Percentiles rank a stretch among this genome's conserved stretches.
These are phyloP conservation scores for Xestobium rufovillosum DNA, from an alignment of 2,888 invertebrate genomes.

Conservation along the genomic window DNA sequence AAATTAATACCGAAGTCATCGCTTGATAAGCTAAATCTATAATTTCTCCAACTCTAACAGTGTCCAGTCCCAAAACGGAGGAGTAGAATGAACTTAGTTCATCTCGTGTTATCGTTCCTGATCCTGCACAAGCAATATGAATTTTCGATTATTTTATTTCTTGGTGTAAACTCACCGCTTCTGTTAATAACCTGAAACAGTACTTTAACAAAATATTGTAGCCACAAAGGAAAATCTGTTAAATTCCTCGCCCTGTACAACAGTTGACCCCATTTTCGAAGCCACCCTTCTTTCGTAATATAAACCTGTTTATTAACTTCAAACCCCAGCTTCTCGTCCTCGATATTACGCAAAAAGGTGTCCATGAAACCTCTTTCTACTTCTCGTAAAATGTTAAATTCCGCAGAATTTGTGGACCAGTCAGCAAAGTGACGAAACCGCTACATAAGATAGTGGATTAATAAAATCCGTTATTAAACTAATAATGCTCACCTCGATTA, in stretches of 20 bases:
- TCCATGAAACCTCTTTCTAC: conserved; percentile 65
- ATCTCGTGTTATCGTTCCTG: conserved; percentile 58
- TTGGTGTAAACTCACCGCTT: conserved; percentile 46
- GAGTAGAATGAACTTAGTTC: conserved; percentile 64
- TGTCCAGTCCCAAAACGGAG: conserved; percentile 59
- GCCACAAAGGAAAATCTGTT: conserved; percentile 62
- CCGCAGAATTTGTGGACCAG: conserved; percentile 66
- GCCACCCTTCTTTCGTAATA: conserved; percentile 61
- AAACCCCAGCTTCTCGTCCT: conserved; percentile 49
- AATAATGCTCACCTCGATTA: conserved; percentile 59
- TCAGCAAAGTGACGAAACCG: conserved; percentile 66
- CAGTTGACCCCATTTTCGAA: conserved; percentile 59
- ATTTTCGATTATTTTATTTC: not conserved
- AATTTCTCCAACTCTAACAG: conserved; percentile 55
- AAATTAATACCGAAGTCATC: conserved; percentile 61
- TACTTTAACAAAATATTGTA: conserved; percentile 66
- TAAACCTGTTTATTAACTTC: conserved; percentile 42
- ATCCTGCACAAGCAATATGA: conserved; percentile 42
- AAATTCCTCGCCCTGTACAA: conserved; percentile 47
- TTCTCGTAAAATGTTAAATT: conserved; percentile 64
- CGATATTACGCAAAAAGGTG: conserved; percentile 56
- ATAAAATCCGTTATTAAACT: conserved; percentile 6
- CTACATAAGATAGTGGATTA: conserved; percentile 33
- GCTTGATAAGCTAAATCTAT: conserved; percentile 61
- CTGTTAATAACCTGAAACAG: conserved; percentile 63